A percentile compares a stretch with the other conserved stretches of the same genome.
phyloP scores from a whole-genome alignment of 2,888 invertebrate species.

The Saturnia japonica region DNA sequence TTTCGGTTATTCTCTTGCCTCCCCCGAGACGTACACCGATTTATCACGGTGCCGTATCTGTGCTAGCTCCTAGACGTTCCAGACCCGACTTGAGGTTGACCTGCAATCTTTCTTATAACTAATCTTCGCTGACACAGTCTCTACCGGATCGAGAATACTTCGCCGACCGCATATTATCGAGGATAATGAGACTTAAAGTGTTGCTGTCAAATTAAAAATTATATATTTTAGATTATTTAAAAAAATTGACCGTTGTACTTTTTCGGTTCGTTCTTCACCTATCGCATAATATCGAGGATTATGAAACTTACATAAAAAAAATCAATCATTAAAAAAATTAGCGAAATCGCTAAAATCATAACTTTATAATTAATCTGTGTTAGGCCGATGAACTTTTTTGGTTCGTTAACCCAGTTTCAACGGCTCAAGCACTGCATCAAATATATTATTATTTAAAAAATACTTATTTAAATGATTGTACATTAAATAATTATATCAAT shows the following conservation, averaged over 20 bases:
- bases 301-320: no score
- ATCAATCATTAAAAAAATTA: constrained; percentile 12
- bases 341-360: constrained; percentile 15
- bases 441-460: constrained; percentile 21
- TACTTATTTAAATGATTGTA: neutral
- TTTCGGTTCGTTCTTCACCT: no score
- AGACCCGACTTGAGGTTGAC: constrained; percentile 43
- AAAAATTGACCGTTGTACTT: no score
- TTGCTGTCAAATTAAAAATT: neutral
- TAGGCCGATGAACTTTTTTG: constrained; percentile 17
- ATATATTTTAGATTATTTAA: constrained; percentile 32
- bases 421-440: constrained; percentile 17
- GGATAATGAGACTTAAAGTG: constrained; percentile 36
- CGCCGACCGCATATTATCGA: constrained; percentile 56
- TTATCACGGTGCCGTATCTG: constrained; percentile 65
- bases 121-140: constrained; percentile 32
- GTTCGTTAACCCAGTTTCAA: constrained; percentile 21
- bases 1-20: constrained; percentile 71
- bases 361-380: constrained; percentile 22
- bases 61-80: constrained; percentile 53
- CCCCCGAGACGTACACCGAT: constrained; percentile 69
- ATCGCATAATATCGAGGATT: no score
- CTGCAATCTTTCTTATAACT: constrained; percentile 49
- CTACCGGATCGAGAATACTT: constrained; percentile 34
- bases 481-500: constrained; percentile 7